These are phyloP conservation scores for Sanderia malayensis DNA, from an alignment of 30 jellyfish, hydroid and myxozoan species.

Conservation along the genomic window DNA sequence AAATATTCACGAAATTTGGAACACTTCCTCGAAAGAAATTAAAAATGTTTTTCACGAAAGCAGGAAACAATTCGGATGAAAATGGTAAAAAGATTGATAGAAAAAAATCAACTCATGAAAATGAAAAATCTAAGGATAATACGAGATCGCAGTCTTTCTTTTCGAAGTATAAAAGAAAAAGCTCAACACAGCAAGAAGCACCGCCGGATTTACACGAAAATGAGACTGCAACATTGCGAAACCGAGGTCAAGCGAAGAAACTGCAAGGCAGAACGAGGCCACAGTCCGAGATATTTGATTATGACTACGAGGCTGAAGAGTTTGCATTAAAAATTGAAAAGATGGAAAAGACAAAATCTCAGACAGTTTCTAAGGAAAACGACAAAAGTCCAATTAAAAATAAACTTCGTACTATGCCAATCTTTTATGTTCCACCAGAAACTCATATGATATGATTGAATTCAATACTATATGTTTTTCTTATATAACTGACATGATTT, in stretches of 20 bases:
- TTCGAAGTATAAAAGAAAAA: not conserved
- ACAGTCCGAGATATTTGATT: conserved; percentile 14
- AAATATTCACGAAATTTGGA: conserved; percentile 38
- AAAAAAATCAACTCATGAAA: not conserved
- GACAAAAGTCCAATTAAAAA: conserved; percentile 23
- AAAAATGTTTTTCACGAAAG: conserved; percentile 52
- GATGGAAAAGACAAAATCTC: not conserved
- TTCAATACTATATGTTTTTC: not conserved
- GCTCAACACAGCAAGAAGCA: not conserved
- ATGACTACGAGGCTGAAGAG: conserved; percentile 15
- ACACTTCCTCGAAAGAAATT: conserved; percentile 31
- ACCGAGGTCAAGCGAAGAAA: not conserved
- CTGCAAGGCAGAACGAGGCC: conserved; percentile 9
- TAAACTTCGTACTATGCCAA: conserved; percentile 46
- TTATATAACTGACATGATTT: not conserved
- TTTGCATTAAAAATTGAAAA: not conserved
- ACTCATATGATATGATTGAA: not conserved
- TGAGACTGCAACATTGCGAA: no score
- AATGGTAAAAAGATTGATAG: conserved; percentile 41
- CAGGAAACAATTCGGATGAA: not conserved
- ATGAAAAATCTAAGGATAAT: not conserved
- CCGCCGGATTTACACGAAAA: no score
- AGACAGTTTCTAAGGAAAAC: not conserved
- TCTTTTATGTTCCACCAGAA: conserved; percentile 40
- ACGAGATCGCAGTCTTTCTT: not conserved